These are phyloP conservation scores for Deilephila porcellus DNA, from an alignment of 2,888 invertebrate genomes.

Conservation along the genomic window DNA sequence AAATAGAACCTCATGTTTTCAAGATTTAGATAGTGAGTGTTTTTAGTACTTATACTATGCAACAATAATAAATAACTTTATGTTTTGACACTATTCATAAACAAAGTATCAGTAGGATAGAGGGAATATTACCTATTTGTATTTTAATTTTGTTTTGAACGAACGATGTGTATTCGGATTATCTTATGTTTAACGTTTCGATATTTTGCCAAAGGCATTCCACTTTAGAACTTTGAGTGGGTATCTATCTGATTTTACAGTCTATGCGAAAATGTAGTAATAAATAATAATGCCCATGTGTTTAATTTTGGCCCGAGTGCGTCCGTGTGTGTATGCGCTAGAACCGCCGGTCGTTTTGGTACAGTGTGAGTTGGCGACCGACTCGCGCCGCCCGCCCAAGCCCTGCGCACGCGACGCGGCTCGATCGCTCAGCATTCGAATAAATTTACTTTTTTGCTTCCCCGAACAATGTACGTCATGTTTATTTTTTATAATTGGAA, in stretches of 20 bases:
- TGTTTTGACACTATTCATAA: conserved; percentile 1
- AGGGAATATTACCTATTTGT: neutral
- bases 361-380: conserved; percentile 36
- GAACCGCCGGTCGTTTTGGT: conserved; percentile 43
- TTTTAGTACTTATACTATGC: neutral
- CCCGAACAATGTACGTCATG: conserved; percentile 9
- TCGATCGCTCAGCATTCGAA: conserved; percentile 1
- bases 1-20: neutral
- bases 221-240: conserved; percentile 54
- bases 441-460: neutral
- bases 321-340: conserved; percentile 47
- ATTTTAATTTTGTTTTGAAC: conserved; percentile 1
- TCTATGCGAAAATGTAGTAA: conserved; percentile 68
- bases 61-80: neutral
- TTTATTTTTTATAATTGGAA: neutral
- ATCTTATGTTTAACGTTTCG: conserved; percentile 34
- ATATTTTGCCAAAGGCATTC: conserved; percentile 58
- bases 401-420: conserved; percentile 41
- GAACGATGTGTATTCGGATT: conserved; percentile 5
- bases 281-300: conserved; percentile 74
- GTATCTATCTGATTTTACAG: conserved; percentile 64
- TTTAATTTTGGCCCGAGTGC: conserved; percentile 55
- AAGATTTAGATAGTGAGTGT: neutral
- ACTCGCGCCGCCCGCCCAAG: conserved; percentile 44
- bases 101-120: neutral